Evolutionary conservation across 1,140 invertebrate genomes (phyloP).

Genomic region (Brachionus manjavacas): DNA sequence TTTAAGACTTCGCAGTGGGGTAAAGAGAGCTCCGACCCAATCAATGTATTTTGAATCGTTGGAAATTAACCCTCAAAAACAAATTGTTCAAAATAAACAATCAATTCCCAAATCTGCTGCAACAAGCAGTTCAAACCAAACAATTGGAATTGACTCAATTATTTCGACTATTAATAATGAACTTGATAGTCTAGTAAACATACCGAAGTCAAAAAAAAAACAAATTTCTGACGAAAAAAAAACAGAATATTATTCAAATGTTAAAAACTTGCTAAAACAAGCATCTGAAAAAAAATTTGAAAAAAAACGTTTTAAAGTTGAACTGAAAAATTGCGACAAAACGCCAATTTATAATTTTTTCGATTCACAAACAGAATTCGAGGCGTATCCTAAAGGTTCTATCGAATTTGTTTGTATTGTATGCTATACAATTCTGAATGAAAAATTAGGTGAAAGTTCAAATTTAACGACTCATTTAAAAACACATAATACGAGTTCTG

Average conservation of each 20-base stretch:
- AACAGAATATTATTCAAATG: neutral
- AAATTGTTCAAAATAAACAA: neutral
- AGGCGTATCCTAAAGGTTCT: neutral
- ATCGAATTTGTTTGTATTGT: neutral
- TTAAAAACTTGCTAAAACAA: neutral
- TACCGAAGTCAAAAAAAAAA: neutral
- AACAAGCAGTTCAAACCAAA: neutral
- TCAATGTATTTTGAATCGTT: constrained; percentile 4
- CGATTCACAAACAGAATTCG: neutral
- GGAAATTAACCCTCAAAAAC: neutral
- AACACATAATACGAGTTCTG: neutral
- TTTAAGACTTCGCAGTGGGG: neutral
- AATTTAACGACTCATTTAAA: neutral
- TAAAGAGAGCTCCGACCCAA: neutral
- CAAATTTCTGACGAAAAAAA: neutral
- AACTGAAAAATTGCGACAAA: neutral
- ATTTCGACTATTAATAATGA: neutral
- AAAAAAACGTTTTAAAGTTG: neutral
- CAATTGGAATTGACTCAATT: neutral
- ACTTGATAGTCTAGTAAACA: neutral
- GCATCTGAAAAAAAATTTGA: neutral
- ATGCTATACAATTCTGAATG: neutral
- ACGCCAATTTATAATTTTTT: constrained; percentile 6
- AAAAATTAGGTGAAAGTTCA: neutral
- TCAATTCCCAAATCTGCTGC: neutral